Evolutionary conservation across 2,113 vertebrate genomes (phyloP), one percentile per base, ranked within the genome.

Genomic region (Vimba vimba): DNA sequence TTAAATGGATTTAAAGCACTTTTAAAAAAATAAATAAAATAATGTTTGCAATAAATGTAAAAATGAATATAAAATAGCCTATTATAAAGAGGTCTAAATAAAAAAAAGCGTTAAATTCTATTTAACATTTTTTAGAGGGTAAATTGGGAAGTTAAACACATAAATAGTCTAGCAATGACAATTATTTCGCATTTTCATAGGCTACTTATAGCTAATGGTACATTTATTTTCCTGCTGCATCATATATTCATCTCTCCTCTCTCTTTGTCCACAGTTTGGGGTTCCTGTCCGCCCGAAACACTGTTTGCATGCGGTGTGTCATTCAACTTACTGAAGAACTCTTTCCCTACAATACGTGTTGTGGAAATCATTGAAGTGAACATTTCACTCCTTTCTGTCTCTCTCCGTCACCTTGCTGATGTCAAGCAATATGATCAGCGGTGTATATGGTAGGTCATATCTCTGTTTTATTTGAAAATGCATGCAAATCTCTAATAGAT

Each of bases 361-460:
- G 91, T 92, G 91, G 91, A 89, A 92, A 92, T 92, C 76, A 12
- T 1, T 50, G 76, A 78, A 59, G 76, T 59, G 76, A 79, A n/a
- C 21, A 19, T 60, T 79, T 33, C 77, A 88, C 89, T 92, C 75
- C 71, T 91, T 86, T 89, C 74, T 84, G 27, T 79, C 85, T 91
- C 68, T 88, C n/a, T 87, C 68, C 95, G 95, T 96, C 95, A 94
- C 95, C 30, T 39, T 21, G 81, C 50, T 83, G 81, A 83, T 94
- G 94, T 97, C 96, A 97, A 96, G 95, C 97, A 97, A 97, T 95
- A 98, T 98, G 97, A 97, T 99, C 97, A 98, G 96, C 96, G 97
- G 97, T 96, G 96, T 98, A 95, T 98, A 98, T 98, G 97, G 97
- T 99, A 97, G 93, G 96, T 71, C 43, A 71, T 19, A 19, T 39